phyloP scores from a whole-genome alignment of 2,113 vertebrate species.

The Tursiops truncatus region DNA sequence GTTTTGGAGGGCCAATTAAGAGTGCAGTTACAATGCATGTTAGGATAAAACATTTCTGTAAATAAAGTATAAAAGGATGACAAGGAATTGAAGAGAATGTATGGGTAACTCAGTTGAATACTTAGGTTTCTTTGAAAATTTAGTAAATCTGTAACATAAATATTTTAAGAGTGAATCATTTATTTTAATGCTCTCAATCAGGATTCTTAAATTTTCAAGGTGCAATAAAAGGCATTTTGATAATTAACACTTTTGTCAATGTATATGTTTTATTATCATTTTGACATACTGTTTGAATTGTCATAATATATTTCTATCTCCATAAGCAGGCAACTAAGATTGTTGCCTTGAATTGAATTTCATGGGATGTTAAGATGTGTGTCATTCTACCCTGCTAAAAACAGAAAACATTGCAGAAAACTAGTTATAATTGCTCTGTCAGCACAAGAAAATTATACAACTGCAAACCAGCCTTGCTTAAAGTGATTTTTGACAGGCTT shows the following conservation, averaged over 20 bases:
- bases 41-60: neutral
- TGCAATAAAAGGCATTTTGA: neutral
- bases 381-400: constrained; percentile 40
- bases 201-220: neutral
- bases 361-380: neutral
- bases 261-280: neutral
- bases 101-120: neutral
- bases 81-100: neutral
- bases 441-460: constrained; percentile 69
- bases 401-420: constrained; percentile 35
- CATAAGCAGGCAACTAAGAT: neutral
- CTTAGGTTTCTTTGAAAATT: neutral
- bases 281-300: neutral
- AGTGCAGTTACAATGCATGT: neutral
- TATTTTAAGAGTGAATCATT: neutral
- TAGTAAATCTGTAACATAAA: neutral
- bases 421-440: constrained; percentile 71
- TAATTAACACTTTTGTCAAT: neutral
- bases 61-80: neutral
- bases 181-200: neutral
- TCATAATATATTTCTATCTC: neutral
- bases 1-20: neutral
- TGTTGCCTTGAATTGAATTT: neutral
- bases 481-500: constrained; percentile 56
- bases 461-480: constrained; percentile 20